Percentiles rank a stretch among this genome's conserved stretches.
Evolutionary conservation across 2,113 vertebrate species (phyloP).

Genomic region (Jacana jacana): DNA sequence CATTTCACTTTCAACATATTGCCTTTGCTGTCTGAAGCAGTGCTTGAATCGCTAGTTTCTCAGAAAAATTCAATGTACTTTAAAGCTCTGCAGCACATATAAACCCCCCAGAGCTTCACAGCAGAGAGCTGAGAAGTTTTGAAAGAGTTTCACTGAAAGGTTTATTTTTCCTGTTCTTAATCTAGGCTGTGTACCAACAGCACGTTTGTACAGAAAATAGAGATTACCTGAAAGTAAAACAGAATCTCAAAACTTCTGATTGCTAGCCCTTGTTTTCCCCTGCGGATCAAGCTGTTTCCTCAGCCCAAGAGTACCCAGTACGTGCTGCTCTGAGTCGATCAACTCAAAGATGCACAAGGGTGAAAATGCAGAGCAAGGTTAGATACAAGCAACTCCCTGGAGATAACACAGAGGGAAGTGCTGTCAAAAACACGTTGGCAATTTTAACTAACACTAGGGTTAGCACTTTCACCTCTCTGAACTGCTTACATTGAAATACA

Average conservation of each 20-base stretch:
- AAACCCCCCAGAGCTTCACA: neutral
- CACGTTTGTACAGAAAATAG: neutral
- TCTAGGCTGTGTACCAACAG: neutral
- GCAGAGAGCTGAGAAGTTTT: neutral
- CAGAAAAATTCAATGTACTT: neutral
- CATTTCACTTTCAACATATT: neutral
- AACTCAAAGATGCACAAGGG: neutral
- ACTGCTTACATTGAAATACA: neutral
- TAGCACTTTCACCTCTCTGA: neutral
- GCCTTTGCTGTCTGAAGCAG: neutral
- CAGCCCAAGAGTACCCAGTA: neutral
- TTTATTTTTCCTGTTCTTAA: neutral
- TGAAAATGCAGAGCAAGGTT: constrained; percentile 17
- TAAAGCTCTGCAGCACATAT: neutral
- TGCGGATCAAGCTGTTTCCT: neutral
- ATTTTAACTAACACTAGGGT: neutral
- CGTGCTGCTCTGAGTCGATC: neutral
- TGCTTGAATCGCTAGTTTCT: neutral
- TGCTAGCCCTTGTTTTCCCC: neutral
- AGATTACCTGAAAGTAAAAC: neutral
- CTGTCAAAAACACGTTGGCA: neutral
- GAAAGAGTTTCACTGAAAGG: neutral
- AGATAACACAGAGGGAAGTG: neutral
- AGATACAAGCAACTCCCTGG: neutral
- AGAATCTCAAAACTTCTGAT: neutral